Evolutionary conservation across 2,888 invertebrate species (phyloP), one percentile per base, ranked within the genome.

Genomic region (Melolontha melolontha): DNA sequence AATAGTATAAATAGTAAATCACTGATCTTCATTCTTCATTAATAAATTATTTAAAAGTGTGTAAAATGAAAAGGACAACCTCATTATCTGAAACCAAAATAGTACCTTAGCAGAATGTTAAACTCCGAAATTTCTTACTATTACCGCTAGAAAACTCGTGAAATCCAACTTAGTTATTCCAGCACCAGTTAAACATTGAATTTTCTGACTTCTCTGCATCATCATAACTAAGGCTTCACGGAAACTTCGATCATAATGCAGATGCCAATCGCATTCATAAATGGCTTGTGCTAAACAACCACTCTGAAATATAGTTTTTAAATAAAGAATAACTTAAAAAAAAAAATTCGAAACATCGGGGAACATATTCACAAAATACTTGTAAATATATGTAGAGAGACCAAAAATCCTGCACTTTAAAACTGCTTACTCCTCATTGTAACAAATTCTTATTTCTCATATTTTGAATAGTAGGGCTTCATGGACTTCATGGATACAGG

Each of bases 61-160:
- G 55, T 71, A 72, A 12, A 73, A 67, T 11, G 72, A 73, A 47
- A 73, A 74, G 1, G 74, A 72, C 16, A 74, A 50, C 22, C 69
- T 65, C 62, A 74, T 55, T 6, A 74, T 70, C 72, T 72, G 29
- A 42, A 40, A 14, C 27, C 65, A 40, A 50, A 29, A 40, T 51
- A 34, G 29, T 27, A n/a, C n/a, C n/a, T 10, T 16, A 17, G 6
- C 16, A 6, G n/a, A 27, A 34, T 29, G 7, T 54, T 22, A 51
- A 5, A 34, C 0, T 1, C 5, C 5, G n/a, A 7, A 7, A 22
- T 17, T 10, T 2, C 1, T 10, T 10, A 10, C 5, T 47, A 12
- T 17, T 63, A 73, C 74, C 34, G 34, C 66, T 29, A 72, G 22
- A 54, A 73, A 74, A 16, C 71, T 72, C 2, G 66, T 49, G 57